phyloP scores from a whole-genome alignment of 2,797 vertebrate genomes.

The Gymnoscopelus braueri region DNA sequence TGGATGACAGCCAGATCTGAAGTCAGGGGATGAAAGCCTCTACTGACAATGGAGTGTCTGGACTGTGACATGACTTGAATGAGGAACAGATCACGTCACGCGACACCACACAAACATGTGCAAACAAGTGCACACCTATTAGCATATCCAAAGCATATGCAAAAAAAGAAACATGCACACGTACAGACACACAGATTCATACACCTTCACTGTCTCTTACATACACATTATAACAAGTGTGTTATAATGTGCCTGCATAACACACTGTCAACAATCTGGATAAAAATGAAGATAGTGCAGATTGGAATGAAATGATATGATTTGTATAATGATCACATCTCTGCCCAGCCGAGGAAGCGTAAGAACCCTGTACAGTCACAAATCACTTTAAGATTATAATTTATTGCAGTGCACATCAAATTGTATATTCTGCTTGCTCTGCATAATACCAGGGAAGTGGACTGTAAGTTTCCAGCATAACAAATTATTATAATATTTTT shows the following conservation, averaged over 20 bases:
- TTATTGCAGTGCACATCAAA: slow-evolving; percentile 45
- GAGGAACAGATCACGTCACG: slow-evolving; percentile 73
- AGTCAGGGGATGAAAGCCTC: slow-evolving; percentile 83
- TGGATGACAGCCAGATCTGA: slow-evolving; percentile 85
- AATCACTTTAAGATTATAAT: slow-evolving; percentile 46
- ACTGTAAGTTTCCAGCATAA: slow-evolving; percentile 72
- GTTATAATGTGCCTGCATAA: background rate
- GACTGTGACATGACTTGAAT: slow-evolving; percentile 86
- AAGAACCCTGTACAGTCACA: slow-evolving; percentile 35
- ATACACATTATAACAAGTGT: background rate
- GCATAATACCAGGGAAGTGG: slow-evolving; percentile 59
- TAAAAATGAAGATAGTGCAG: slow-evolving; percentile 23
- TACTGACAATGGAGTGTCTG: slow-evolving; percentile 84
- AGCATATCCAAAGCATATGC: slow-evolving; percentile 21
- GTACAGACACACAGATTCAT: slow-evolving; percentile 1
- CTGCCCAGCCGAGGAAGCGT: background rate
- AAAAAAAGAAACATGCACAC: slow-evolving; percentile 16
- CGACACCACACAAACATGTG: slow-evolving; percentile 8
- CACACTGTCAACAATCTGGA: background rate
- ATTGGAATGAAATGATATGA: slow-evolving; percentile 31
- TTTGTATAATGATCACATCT: slow-evolving; percentile 52
- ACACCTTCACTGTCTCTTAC: background rate
- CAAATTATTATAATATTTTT: slow-evolving; percentile 75
- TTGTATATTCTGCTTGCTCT: slow-evolving; percentile 64
- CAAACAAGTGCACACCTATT: slow-evolving; percentile 20